Conservation (phyloP, 2,888 invertebrate species). For the Clivina fossor region DNA sequence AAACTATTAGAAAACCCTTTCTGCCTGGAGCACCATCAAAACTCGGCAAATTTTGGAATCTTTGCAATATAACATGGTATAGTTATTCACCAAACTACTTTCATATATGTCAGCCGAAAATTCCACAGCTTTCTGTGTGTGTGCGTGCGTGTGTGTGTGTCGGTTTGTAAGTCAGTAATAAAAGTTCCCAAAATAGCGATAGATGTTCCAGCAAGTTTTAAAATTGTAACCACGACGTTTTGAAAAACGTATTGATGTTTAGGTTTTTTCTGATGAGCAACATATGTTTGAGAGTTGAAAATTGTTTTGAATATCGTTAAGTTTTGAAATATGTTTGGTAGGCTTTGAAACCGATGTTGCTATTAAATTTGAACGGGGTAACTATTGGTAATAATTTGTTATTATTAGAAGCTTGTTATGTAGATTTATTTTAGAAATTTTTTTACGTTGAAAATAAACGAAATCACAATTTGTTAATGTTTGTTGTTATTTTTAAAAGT, state of each 20-base stretch:
- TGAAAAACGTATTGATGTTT: constrained; percentile 31
- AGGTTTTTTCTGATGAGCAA: constrained; percentile 23
- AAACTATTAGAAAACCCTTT: neutral
- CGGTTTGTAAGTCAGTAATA: constrained; percentile 23
- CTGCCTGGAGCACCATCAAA: constrained; percentile 1
- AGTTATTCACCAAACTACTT: constrained; percentile 28
- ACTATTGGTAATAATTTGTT: too few relatives aligned
- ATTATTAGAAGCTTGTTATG: too few relatives aligned
- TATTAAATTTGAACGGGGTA: too few relatives aligned
- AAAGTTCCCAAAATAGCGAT: constrained; percentile 26
- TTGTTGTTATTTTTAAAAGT: too few relatives aligned
- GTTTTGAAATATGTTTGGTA: too few relatives aligned
- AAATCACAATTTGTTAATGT: too few relatives aligned
- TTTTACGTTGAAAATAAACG: too few relatives aligned
- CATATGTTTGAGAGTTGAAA: constrained; percentile 22
- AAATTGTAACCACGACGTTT: constrained; percentile 26
- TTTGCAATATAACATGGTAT: constrained; percentile 18
- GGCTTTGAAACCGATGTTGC: too few relatives aligned
- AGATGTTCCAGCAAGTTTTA: constrained; percentile 26
- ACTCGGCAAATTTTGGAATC: constrained; percentile 29
- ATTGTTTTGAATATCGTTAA: constrained; percentile 14
- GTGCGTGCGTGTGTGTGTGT: too few relatives aligned
- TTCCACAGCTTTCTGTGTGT: constrained; percentile 13
- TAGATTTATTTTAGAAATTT: too few relatives aligned
- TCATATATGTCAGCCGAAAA: constrained; percentile 27